phyloP scores from a whole-genome alignment of 2,113 vertebrate species.

The Ciconia boyciana region DNA sequence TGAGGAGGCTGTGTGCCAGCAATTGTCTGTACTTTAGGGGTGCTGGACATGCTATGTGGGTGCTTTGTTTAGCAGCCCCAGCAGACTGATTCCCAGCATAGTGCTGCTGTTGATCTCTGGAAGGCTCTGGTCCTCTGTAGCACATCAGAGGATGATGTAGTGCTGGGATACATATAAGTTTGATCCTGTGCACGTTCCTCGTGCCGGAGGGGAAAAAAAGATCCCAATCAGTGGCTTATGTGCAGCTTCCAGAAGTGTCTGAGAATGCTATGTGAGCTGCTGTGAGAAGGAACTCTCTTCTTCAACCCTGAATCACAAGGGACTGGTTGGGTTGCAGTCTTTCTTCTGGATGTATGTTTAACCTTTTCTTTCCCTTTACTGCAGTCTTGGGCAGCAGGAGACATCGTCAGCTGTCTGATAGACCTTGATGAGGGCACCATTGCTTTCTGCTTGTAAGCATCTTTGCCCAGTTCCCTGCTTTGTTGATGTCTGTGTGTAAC shows the following conservation, averaged over 20 bases:
- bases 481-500: not conserved
- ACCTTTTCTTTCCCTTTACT: not conserved
- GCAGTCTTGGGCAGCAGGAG: slow-evolving; percentile 96
- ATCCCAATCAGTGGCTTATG: not conserved
- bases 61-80: not conserved
- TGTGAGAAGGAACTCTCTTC: not conserved
- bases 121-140: not conserved
- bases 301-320: not conserved
- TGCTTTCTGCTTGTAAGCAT: slow-evolving; percentile 92
- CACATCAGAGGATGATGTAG: not conserved
- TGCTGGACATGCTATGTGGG: not conserved
- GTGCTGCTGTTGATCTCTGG: not conserved
- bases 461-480: not conserved
- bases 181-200: not conserved
- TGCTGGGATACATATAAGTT: not conserved
- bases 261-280: not conserved
- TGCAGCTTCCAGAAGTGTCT: not conserved
- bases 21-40: not conserved
- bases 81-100: not conserved
- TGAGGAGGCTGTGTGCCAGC: not conserved
- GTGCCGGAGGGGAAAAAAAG: not conserved
- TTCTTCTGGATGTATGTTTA: not conserved
- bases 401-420: slow-evolving; percentile 97
- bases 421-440: slow-evolving; percentile 93
- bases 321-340: not conserved